Conservation (phyloP, 30 jellyfish, hydroid and myxozoan species). For the Pelagia noctiluca region DNA sequence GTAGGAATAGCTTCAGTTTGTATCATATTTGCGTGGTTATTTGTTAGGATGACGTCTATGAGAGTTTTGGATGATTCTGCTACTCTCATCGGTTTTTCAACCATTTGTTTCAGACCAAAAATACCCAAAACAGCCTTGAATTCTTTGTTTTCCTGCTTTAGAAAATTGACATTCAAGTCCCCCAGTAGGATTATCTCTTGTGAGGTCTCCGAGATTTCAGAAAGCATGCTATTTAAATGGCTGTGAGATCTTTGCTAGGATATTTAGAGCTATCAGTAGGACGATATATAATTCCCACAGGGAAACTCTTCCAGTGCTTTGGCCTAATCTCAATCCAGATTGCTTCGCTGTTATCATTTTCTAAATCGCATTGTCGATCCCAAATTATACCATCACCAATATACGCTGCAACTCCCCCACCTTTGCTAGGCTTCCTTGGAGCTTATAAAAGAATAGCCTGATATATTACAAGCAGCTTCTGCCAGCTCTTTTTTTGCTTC, state of each 20-base stretch:
- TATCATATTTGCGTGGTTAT: conserved; percentile 34
- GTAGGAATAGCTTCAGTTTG: conserved; percentile 51
- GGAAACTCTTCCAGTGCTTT: conserved; percentile 51
- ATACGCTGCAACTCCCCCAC: conserved; percentile 79
- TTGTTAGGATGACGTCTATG: conserved; percentile 63
- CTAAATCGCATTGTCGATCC: conserved; percentile 66
- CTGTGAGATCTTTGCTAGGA: conserved; percentile 65
- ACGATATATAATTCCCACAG: conserved; percentile 67
- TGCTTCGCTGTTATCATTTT: conserved; percentile 46
- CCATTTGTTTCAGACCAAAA: conserved; percentile 61
- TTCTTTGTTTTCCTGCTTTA: conserved; percentile 62
- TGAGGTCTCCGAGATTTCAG: conserved; percentile 39
- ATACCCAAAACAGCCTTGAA: conserved; percentile 44
- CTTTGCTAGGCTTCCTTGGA: conserved; percentile 75
- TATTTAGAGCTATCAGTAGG: conserved; percentile 71
- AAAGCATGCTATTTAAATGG: conserved; percentile 45
- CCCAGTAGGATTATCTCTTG: conserved; percentile 74
- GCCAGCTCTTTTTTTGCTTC: conserved; percentile 67
- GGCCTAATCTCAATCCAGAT: conserved; percentile 74
- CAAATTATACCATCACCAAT: conserved; percentile 67
- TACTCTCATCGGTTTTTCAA: conserved; percentile 59
- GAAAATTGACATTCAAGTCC: conserved; percentile 71
- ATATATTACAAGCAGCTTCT: conserved; percentile 53
- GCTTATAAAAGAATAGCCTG: conserved; percentile 68
- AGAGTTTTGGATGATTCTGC: conserved; percentile 69